Evolutionary conservation across 1,140 invertebrate species (phyloP).

Genomic region (Drosophila watanabei): DNA sequence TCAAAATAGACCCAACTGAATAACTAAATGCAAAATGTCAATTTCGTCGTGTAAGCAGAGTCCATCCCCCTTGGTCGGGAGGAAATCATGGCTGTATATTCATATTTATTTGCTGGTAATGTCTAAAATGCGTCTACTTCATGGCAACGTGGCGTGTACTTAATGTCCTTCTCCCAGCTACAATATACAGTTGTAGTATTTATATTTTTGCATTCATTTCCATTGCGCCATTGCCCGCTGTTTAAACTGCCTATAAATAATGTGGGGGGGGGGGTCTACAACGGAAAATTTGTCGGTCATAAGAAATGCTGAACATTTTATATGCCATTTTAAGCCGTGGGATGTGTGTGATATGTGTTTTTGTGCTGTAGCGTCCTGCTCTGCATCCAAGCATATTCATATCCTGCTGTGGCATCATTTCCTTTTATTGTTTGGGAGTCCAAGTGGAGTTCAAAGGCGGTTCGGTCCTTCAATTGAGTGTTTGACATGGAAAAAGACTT

Average conservation of each 20-base stretch:
- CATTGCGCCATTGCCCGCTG: slow-evolving; percentile 70
- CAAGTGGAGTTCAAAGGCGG: slow-evolving; percentile 25
- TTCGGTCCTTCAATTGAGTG: not conserved
- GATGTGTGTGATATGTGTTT: slow-evolving; percentile 18
- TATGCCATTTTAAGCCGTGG: slow-evolving; percentile 51
- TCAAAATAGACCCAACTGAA: slow-evolving; percentile 65
- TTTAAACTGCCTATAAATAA: slow-evolving; percentile 81
- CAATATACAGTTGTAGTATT: slow-evolving; percentile 45
- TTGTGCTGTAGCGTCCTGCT: slow-evolving; percentile 10
- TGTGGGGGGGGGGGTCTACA: slow-evolving; percentile 20
- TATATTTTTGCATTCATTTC: slow-evolving; percentile 63
- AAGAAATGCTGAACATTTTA: slow-evolving; percentile 61
- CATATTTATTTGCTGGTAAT: slow-evolving; percentile 73
- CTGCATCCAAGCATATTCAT: slow-evolving; percentile 31
- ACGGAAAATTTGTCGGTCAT: slow-evolving; percentile 61
- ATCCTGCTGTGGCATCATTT: slow-evolving; percentile 47
- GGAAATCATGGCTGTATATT: slow-evolving; percentile 20
- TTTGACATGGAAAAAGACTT: not conserved
- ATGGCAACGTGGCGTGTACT: slow-evolving; percentile 66
- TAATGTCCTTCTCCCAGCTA: slow-evolving; percentile 46
- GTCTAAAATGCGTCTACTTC: slow-evolving; percentile 69
- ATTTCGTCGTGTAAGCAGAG: slow-evolving; percentile 78
- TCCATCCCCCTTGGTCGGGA: not conserved
- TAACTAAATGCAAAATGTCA: slow-evolving; percentile 83
- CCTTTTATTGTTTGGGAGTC: slow-evolving; percentile 23